Evolutionary conservation across 92 coral and sea anemone species (phyloP).

Genomic region (Phenganax subtilis): DNA sequence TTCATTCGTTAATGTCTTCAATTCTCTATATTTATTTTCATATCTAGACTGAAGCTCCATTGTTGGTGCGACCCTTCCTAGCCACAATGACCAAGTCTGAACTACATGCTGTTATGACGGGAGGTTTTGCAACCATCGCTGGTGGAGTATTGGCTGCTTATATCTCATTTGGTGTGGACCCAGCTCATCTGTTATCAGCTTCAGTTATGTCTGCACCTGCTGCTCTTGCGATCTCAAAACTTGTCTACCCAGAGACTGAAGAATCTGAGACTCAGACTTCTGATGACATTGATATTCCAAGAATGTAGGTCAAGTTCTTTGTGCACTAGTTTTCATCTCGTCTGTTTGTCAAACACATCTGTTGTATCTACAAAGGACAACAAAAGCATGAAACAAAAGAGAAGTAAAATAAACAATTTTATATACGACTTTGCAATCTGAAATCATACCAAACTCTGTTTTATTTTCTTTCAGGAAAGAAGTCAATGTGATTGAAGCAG

Average conservation of each 20-base stretch:
- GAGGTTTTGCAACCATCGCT: conserved; percentile 94
- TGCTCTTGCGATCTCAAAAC: conserved; percentile 85
- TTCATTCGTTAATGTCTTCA: neutral
- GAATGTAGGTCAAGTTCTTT: conserved; percentile 11
- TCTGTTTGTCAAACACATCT: neutral
- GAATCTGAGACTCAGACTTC: conserved; percentile 58
- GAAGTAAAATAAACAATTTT: too few relatives aligned
- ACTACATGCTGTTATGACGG: conserved; percentile 97
- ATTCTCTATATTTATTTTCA: neutral
- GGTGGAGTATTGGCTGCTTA: conserved; percentile 84
- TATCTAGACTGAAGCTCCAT: conserved; percentile 83
- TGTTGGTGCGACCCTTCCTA: conserved; percentile 83
- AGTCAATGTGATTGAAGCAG: conserved; percentile 87
- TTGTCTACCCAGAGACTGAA: conserved; percentile 88
- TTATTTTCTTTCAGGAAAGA: conserved; percentile 57
- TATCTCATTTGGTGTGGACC: conserved; percentile 66
- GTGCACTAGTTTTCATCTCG: neutral
- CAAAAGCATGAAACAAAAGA: neutral
- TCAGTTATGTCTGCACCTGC: conserved; percentile 99
- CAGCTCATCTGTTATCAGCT: conserved; percentile 85
- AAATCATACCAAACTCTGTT: neutral
- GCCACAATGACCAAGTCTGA: conserved; percentile 73
- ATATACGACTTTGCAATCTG: too few relatives aligned
- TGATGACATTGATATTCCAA: conserved; percentile 40
- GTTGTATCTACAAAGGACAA: neutral